Evolutionary conservation across 2,113 vertebrate species (phyloP), one percentile per base, ranked within the genome.

Genomic region (Actinemys pallida): DNA sequence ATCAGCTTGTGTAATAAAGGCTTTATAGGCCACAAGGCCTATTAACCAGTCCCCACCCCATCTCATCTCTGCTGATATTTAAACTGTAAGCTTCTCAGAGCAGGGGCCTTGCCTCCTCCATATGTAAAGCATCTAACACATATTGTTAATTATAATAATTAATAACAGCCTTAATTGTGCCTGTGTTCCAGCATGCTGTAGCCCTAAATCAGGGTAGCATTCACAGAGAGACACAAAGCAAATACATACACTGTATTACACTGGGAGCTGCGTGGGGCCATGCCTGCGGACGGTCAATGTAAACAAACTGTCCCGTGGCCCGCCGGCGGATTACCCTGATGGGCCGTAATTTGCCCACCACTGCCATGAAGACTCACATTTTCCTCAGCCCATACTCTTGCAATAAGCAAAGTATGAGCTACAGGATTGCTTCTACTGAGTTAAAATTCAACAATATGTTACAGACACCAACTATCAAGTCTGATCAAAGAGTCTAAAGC

Each of bases 401-500:
- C 86, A 69, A 7, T 54, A 25, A 45, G 20, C 75, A 93, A 94
- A 82, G 5, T 17, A 72, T 24, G 39, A 9, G 6, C 39, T 86
- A 8, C 42, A n/a, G 92, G 69, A 20, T 27, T 83, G 95, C 52
- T 92, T 19, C 35, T 1, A 6, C 47, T 22, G 24, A 85, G 9
- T 54, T 87, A 83, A 94, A 94, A 90, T 56, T 90, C 29, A 87
- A 1, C 24, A 53, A 24, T 3, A 0, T 84, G 83, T 39, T 65
- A 83, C 27, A 88, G 49, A 82, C 87, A 81, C 49, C 45, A 84
- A 91, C 88, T 83, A 25, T 79, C 49, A 83, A 85, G 47, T 54
- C 65, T 95, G 19, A 91, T 79, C n/a, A 86, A 83, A 92, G 79
- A 53, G 79, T 42, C 39, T 80, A 54, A 95, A 92, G 6, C 86